phyloP scores from a whole-genome alignment of 2,797 vertebrate genomes.

The Lacerta viridis region DNA sequence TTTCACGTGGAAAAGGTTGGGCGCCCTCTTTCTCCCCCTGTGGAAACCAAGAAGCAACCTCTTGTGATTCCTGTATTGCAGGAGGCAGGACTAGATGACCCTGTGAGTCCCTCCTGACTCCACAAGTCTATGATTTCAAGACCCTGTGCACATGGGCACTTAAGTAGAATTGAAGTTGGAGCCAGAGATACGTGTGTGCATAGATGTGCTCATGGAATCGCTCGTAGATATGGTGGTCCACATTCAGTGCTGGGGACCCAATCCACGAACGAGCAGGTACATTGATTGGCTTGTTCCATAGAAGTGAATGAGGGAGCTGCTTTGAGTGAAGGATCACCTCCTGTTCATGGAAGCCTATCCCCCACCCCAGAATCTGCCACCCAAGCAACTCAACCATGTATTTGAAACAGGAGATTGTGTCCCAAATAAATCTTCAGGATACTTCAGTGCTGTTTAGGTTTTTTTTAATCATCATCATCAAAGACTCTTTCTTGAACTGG shows the following conservation, averaged over 20 bases:
- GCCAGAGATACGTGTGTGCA: not conserved
- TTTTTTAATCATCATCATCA: not conserved
- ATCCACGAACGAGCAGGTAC: not conserved
- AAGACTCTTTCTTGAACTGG: not conserved
- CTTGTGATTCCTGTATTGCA: too few relatives aligned
- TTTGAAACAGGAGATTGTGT: not conserved
- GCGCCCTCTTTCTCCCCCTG: too few relatives aligned
- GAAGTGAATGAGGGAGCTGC: not conserved
- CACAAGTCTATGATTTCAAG: too few relatives aligned
- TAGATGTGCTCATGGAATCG: not conserved
- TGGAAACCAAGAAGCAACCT: not conserved
- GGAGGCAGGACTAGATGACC: too few relatives aligned
- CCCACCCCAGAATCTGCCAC: not conserved
- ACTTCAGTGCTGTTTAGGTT: not conserved
- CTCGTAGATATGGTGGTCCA: too few relatives aligned
- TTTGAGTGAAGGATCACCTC: not conserved
- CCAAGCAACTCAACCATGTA: not conserved
- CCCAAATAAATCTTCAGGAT: not conserved
- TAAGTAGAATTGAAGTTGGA: not conserved
- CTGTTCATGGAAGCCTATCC: not conserved
- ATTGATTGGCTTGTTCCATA: too few relatives aligned
- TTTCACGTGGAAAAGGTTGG: not conserved
- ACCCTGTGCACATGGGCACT: not conserved
- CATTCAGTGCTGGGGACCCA: not conserved
- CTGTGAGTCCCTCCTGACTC: too few relatives aligned